Evolutionary conservation across 2,797 vertebrate genomes (phyloP).

Genomic region (Malacoraja senta): DNA sequence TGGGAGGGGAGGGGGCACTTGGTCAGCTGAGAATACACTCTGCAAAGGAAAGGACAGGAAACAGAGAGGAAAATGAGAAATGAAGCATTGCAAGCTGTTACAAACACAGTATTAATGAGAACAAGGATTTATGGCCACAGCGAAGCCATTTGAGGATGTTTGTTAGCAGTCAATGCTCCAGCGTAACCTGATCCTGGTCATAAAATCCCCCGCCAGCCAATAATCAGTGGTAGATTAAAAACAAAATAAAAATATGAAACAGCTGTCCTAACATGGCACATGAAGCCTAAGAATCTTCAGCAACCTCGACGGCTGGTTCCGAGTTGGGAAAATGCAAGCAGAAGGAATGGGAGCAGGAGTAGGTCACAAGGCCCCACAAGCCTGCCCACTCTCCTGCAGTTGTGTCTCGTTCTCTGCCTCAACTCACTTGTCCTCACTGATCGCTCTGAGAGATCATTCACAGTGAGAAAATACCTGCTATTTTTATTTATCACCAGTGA

Average conservation of each 20-base stretch:
- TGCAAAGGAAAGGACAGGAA: constrained; percentile 16
- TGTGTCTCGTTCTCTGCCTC: background rate
- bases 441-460: background rate
- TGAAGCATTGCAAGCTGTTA: background rate
- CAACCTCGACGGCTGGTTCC: background rate
- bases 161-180: background rate
- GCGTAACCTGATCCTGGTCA: background rate
- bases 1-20: background rate
- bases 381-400: background rate
- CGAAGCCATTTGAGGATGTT: constrained; percentile 14
- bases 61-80: constrained; percentile 18
- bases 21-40: background rate
- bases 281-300: background rate
- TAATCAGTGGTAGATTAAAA: constrained; percentile 7
- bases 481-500: background rate
- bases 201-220: background rate
- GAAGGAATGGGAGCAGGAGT: background rate
- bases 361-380: background rate
- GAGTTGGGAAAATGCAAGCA: background rate
- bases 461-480: background rate
- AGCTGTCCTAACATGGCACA: background rate
- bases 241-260: constrained; percentile 1
- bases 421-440: background rate
- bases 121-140: constrained; percentile 6
- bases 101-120: constrained; percentile 26